Conservation (phyloP, 1,140 invertebrate species). For the Ridgeia piscesae region DNA sequence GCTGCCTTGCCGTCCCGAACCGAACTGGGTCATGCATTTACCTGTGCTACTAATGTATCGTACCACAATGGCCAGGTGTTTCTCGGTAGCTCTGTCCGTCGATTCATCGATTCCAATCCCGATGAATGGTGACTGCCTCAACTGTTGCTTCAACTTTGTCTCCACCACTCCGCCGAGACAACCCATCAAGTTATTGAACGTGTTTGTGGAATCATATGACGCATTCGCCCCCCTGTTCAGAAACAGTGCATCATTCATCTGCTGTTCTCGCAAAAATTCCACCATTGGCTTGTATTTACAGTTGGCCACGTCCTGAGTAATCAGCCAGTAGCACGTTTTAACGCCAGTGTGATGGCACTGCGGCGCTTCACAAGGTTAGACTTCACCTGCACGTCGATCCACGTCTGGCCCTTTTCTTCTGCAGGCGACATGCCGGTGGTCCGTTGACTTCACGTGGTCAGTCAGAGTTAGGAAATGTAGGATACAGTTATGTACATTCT, state of each 20-base stretch:
- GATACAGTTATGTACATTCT: no score
- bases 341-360: neutral
- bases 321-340: neutral
- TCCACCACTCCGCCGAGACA: neutral
- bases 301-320: neutral
- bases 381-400: no score
- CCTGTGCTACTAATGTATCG: neutral
- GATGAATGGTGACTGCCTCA: neutral
- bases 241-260: neutral
- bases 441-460: neutral
- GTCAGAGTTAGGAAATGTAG: no score
- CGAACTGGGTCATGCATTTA: neutral
- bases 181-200: neutral
- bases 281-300: neutral
- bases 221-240: slow-evolving; percentile 13
- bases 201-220: neutral
- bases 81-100: neutral
- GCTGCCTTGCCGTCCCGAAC: neutral
- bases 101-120: slow-evolving; percentile 13
- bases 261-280: neutral
- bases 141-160: neutral
- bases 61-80: slow-evolving; percentile 8
- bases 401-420: neutral
- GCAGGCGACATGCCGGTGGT: neutral
- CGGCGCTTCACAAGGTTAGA: neutral